A percentile compares a stretch with the other conserved stretches of the same genome.
Conservation (phyloP, 2,888 invertebrate species). For the Limnephilus auricula region DNA sequence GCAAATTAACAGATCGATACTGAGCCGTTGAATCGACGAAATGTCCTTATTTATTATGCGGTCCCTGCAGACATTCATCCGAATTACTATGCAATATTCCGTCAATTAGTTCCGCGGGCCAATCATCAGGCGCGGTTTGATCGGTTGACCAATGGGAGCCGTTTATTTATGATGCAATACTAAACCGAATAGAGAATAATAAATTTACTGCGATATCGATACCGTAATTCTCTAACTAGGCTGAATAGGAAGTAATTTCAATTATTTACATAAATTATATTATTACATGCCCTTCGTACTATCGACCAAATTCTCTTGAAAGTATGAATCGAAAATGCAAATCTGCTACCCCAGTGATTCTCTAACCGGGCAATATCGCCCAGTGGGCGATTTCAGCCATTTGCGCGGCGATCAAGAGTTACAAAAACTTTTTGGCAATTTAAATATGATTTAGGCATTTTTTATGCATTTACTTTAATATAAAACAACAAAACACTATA, state of each 20-base stretch:
- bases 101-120: neutral
- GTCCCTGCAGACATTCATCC: neutral
- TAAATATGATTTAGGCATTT: too few relatives aligned
- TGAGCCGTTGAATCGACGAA: neutral
- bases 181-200: neutral
- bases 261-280: neutral
- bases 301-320: too few relatives aligned
- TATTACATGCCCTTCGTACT: neutral
- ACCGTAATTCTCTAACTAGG: neutral
- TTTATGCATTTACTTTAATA: too few relatives aligned
- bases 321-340: too few relatives aligned
- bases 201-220: neutral
- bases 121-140: neutral
- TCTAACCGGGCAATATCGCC: too few relatives aligned
- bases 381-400: too few relatives aligned
- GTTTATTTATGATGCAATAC: neutral
- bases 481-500: too few relatives aligned
- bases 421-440: too few relatives aligned
- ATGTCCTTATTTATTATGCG: neutral
- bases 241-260: neutral
- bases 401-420: too few relatives aligned
- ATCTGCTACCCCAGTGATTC: too few relatives aligned
- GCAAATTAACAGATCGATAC: neutral
- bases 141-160: neutral
- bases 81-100: neutral